Conservation (phyloP, 2,113 vertebrate genomes). For the Tachysurus fulvidraco region DNA sequence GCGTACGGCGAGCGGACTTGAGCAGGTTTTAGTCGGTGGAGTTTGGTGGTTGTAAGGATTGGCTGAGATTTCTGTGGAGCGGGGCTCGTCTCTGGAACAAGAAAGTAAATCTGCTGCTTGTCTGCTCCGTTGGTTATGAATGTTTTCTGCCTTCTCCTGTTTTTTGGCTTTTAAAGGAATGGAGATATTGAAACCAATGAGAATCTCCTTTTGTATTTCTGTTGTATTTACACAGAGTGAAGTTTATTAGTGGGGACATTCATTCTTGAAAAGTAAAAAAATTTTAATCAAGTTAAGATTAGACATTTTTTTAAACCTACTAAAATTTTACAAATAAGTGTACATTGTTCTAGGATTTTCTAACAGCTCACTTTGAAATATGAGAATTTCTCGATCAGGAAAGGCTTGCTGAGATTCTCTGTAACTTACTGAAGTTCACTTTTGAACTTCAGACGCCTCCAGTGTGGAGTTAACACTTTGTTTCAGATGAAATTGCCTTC, state of each 20-base stretch:
- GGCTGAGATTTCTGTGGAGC: conserved; percentile 69
- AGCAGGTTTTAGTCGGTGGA: conserved; percentile 62
- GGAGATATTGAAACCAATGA: conserved; percentile 55
- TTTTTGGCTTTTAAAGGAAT: conserved; percentile 68
- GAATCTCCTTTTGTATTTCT: conserved; percentile 29
- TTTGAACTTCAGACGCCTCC: conserved; percentile 59
- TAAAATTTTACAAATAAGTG: neutral
- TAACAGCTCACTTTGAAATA: conserved; percentile 36
- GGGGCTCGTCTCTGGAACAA: conserved; percentile 72
- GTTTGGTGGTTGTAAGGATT: conserved; percentile 70
- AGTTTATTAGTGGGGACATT: conserved; percentile 25
- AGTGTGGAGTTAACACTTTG: conserved; percentile 23
- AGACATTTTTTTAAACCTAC: conserved; percentile 13
- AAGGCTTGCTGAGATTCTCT: conserved; percentile 50
- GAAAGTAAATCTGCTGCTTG: conserved; percentile 79
- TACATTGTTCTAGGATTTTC: conserved; percentile 15
- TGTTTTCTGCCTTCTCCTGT: conserved; percentile 71
- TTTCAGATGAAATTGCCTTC: conserved; percentile 39
- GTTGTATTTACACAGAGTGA: neutral
- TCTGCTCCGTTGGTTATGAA: conserved; percentile 73
- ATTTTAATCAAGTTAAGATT: neutral
- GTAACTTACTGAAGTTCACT: conserved; percentile 60
- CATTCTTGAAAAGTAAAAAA: conserved; percentile 33
- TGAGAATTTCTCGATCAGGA: conserved; percentile 24
- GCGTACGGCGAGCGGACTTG: conserved; percentile 63